These are phyloP conservation scores for Drosophila cardini DNA, from an alignment of 1,140 invertebrate species.

Conservation along the genomic window DNA sequence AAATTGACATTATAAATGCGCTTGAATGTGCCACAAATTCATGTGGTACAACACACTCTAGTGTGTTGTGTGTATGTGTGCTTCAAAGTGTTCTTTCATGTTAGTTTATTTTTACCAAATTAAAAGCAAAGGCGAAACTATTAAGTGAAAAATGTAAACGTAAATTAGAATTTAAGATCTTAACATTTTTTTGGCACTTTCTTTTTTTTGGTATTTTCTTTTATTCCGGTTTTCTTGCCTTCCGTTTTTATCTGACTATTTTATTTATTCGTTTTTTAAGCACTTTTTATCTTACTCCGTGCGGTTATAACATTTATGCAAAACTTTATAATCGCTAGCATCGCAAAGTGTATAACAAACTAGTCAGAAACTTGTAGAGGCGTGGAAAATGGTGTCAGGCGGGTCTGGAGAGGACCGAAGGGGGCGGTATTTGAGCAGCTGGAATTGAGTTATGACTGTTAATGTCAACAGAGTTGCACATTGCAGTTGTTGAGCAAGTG, in stretches of 20 bases:
- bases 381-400: neutral
- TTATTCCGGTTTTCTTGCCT: neutral
- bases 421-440: constrained; percentile 1
- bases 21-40: constrained; percentile 17
- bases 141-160: constrained; percentile 19
- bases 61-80: neutral
- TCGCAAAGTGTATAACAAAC: neutral
- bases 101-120: constrained; percentile 52
- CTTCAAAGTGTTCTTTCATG: constrained; percentile 16
- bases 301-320: neutral
- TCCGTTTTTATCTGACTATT: constrained; percentile 10
- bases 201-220: neutral
- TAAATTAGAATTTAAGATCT: constrained; percentile 1
- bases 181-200: neutral
- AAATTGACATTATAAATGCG: constrained; percentile 67
- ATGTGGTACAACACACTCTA: neutral
- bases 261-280: neutral
- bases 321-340: neutral
- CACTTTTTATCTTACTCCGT: neutral
- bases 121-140: constrained; percentile 37
- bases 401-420: neutral
- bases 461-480: constrained; percentile 26
- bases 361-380: neutral
- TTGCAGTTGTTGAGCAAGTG: constrained; percentile 20
- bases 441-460: constrained; percentile 3